phyloP scores from a whole-genome alignment of 2,888 invertebrate species.

The Drosophila incognita region DNA sequence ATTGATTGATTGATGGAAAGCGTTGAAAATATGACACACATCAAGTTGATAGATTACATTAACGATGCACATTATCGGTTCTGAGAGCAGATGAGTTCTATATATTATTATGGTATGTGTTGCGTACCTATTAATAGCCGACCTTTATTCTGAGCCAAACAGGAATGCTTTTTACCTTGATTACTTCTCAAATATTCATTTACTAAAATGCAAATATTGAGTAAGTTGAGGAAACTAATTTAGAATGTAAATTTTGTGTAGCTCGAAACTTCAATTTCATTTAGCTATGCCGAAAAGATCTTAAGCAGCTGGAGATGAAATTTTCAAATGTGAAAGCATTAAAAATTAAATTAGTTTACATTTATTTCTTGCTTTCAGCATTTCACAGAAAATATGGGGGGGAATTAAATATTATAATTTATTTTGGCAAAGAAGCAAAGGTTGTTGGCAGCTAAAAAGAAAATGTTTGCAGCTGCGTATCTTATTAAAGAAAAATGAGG shows the following conservation, averaged over 20 bases:
- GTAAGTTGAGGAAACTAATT: conserved; percentile 9
- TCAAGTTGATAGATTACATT: conserved; percentile 25
- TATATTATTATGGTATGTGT: background rate
- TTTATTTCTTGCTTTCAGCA: background rate
- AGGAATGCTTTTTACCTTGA: background rate
- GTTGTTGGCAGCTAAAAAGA: background rate
- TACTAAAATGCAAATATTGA: background rate
- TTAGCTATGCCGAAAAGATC: conserved; percentile 1
- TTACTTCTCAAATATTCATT: background rate
- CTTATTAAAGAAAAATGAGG: background rate
- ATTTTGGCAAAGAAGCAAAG: background rate
- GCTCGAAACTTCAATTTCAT: background rate
- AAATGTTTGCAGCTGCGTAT: background rate
- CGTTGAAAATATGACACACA: conserved; percentile 11
- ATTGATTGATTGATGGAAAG: conserved; percentile 38
- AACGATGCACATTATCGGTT: background rate
- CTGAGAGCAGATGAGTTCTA: background rate
- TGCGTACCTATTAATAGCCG: background rate
- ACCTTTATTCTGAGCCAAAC: background rate
- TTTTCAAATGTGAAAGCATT: conserved; percentile 11
- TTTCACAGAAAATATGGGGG: background rate
- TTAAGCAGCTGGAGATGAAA: conserved; percentile 3
- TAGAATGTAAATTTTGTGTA: background rate
- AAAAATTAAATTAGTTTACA: background rate
- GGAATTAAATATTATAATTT: conserved; percentile 22